phyloP scores from a whole-genome alignment of 1,140 invertebrate genomes.

The Caenorhabditis latens region DNA sequence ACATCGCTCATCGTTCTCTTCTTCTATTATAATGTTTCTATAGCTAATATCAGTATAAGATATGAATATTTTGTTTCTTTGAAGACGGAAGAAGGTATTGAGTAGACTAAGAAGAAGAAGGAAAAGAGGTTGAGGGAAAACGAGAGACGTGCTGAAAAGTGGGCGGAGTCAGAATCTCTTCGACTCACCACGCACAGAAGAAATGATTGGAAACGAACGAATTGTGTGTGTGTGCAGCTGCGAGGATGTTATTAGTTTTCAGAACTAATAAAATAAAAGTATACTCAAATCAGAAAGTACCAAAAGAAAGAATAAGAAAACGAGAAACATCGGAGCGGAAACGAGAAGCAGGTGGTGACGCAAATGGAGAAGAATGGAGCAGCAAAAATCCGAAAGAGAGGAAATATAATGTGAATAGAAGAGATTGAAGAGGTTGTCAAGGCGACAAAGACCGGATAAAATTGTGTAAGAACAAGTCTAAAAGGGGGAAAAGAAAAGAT shows the following conservation, averaged over 20 bases:
- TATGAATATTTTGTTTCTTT: neutral
- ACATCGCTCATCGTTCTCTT: neutral
- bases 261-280: neutral
- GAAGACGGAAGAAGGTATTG: neutral
- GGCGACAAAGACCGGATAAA: conserved; percentile 50
- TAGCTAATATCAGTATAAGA: conserved; percentile 5
- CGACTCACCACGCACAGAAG: neutral
- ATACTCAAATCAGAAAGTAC: neutral
- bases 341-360: conserved; percentile 43
- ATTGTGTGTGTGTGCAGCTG: conserved; percentile 16
- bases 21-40: neutral
- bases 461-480: neutral
- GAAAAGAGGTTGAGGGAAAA: conserved; percentile 38
- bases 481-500: neutral
- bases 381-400: conserved; percentile 36
- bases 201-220: conserved; percentile 1
- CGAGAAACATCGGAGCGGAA: conserved; percentile 20
- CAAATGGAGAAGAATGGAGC: conserved; percentile 34
- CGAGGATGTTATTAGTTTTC: neutral
- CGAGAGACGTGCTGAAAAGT: conserved; percentile 21
- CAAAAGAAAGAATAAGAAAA: neutral
- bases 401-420: neutral
- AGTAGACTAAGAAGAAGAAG: neutral
- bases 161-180: neutral
- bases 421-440: conserved; percentile 5